Conservation (phyloP, 2,113 vertebrate species). For the Polyodon spathula region DNA sequence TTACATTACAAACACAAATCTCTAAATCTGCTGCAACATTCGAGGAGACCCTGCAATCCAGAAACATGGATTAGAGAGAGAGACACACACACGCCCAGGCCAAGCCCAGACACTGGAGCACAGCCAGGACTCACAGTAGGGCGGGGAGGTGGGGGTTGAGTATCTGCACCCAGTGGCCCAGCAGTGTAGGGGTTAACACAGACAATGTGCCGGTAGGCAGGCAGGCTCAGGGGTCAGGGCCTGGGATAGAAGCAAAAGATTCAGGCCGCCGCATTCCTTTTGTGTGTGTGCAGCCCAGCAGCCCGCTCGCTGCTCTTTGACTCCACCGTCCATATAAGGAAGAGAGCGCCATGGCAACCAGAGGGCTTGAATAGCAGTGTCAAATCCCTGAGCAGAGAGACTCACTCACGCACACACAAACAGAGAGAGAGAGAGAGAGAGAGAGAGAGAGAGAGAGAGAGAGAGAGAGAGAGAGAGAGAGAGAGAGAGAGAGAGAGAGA, state of each 20-base stretch:
- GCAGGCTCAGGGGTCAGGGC: conserved; percentile 46
- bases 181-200: conserved; percentile 40
- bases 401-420: conserved; percentile 40
- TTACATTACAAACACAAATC: neutral
- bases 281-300: conserved; percentile 45
- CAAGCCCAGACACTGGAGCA: neutral
- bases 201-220: conserved; percentile 28
- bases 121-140: neutral
- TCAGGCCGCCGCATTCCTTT: conserved; percentile 50
- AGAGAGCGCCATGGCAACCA: conserved; percentile 57
- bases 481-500: too few relatives aligned
- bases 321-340: conserved; percentile 64
- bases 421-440: conserved; percentile 9
- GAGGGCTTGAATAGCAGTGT: conserved; percentile 66
- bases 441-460: conserved; percentile 9
- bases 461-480: conserved; percentile 10
- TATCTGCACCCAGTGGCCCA: conserved; percentile 2
- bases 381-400: conserved; percentile 62
- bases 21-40: neutral
- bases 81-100: neutral
- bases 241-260: conserved; percentile 22
- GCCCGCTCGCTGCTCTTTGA: conserved; percentile 63
- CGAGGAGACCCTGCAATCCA: neutral
- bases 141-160: too few relatives aligned
- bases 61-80: neutral